These are phyloP conservation scores for Paramormyrops kingsleyae DNA, from an alignment of 2,113 vertebrate species.

Conservation along the genomic window DNA sequence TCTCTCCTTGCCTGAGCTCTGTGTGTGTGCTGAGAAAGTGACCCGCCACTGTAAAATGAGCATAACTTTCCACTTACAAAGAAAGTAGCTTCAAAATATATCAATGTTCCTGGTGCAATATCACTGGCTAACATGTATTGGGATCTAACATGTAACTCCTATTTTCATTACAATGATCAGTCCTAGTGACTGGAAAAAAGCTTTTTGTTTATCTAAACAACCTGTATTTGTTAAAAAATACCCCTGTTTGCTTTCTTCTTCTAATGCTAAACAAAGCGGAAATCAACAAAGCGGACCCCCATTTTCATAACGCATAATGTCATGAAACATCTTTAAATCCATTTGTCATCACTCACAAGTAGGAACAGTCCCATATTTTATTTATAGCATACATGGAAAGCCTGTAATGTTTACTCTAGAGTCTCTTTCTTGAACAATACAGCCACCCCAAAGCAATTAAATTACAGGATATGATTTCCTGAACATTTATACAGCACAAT, in stretches of 20 bases:
- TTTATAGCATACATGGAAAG: background rate
- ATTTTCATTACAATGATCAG: background rate
- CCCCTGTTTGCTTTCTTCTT: background rate
- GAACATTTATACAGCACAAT: background rate
- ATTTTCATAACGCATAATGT: background rate
- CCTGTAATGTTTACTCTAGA: background rate
- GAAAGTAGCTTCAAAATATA: background rate
- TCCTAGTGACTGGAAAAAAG: background rate
- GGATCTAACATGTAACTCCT: background rate
- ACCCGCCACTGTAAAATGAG: slow-evolving; percentile 63
- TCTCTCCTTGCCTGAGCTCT: background rate
- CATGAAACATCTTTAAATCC: background rate
- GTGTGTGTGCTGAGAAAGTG: slow-evolving; percentile 46
- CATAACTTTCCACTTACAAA: background rate
- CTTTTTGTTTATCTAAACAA: background rate
- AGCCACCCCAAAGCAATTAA: background rate
- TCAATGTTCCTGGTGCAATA: background rate
- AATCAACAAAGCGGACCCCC: background rate
- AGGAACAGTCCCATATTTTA: background rate
- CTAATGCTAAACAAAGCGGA: background rate
- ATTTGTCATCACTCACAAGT: background rate
- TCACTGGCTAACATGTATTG: background rate
- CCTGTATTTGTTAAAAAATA: background rate
- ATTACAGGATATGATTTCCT: background rate
- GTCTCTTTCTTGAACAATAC: background rate